Conservation (phyloP, 2,113 vertebrate genomes). For the Antennarius striatus region DNA sequence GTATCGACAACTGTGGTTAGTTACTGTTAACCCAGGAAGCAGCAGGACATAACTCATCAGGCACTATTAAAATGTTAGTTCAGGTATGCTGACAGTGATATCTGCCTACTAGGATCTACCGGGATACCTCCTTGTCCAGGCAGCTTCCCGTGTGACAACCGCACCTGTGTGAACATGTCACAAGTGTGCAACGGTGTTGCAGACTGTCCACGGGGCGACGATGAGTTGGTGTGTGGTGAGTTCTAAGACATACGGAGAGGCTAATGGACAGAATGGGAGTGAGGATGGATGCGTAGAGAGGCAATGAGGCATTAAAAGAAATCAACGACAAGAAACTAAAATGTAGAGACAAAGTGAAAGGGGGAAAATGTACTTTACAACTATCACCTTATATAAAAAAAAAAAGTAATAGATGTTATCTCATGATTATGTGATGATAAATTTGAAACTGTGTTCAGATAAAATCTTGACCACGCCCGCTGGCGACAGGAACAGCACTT, state of each 20-base stretch:
- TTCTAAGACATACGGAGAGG: constrained; percentile 20
- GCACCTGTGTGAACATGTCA: constrained; percentile 79
- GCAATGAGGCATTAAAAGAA: not conserved
- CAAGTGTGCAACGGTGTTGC: constrained; percentile 78
- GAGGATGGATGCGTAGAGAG: not conserved
- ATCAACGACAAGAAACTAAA: not conserved
- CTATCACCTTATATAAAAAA: too few species aligned
- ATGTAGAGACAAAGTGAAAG: not conserved
- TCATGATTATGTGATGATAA: not conserved
- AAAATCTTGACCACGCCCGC: constrained; percentile 59
- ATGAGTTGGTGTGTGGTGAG: constrained; percentile 84
- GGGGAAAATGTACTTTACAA: too few species aligned
- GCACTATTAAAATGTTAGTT: too few species aligned
- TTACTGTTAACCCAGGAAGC: not conserved
- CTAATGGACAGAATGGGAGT: not conserved
- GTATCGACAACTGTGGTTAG: constrained; percentile 80
- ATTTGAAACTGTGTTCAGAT: constrained; percentile 52
- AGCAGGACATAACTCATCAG: too few species aligned
- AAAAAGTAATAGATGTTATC: not conserved
- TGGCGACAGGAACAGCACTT: constrained; percentile 53
- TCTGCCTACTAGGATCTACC: constrained; percentile 71
- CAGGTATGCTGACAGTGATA: too few species aligned
- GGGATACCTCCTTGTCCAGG: constrained; percentile 78
- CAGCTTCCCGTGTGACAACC: constrained; percentile 80
- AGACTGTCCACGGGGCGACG: constrained; percentile 82